A percentile compares a stretch with the other conserved stretches of the same genome.
Conservation (phyloP, 2,113 vertebrate genomes). For the Peucedramus taeniatus region DNA sequence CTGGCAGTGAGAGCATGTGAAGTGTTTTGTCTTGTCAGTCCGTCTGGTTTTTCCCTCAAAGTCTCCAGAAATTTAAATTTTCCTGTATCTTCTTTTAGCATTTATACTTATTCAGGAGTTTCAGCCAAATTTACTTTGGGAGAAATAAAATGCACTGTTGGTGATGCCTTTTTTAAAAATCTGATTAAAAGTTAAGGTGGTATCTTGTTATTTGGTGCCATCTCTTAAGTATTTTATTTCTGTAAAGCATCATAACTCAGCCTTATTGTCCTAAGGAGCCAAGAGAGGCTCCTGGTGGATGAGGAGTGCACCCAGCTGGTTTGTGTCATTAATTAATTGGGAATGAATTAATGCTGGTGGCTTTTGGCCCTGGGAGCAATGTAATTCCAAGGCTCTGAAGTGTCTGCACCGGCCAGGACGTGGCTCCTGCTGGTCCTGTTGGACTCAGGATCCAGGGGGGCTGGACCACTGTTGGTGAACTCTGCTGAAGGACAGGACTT, state of each 20-base stretch:
- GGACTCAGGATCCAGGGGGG: neutral
- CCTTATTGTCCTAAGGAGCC: neutral
- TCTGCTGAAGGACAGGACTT: neutral
- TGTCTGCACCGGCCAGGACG: neutral
- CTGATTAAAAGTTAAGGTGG: neutral
- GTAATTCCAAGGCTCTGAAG: neutral
- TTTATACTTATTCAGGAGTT: neutral
- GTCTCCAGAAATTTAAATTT: neutral
- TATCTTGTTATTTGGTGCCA: neutral
- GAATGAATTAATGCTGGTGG: neutral
- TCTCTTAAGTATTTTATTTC: neutral
- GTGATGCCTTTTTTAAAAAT: neutral
- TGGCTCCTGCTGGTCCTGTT: neutral
- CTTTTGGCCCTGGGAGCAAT: neutral
- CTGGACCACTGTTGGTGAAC: neutral
- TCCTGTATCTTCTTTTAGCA: neutral
- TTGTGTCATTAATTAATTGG: neutral
- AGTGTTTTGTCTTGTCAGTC: neutral
- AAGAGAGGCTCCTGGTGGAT: neutral
- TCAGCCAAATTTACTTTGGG: neutral
- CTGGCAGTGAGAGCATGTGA: neutral
- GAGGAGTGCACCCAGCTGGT: neutral
- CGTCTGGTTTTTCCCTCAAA: neutral
- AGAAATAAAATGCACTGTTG: neutral
- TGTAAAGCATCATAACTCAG: neutral